Percentiles rank a stretch among this genome's conserved stretches.
Evolutionary conservation across 2,113 vertebrate species (phyloP).

Genomic region (Eclectus roratus): DNA sequence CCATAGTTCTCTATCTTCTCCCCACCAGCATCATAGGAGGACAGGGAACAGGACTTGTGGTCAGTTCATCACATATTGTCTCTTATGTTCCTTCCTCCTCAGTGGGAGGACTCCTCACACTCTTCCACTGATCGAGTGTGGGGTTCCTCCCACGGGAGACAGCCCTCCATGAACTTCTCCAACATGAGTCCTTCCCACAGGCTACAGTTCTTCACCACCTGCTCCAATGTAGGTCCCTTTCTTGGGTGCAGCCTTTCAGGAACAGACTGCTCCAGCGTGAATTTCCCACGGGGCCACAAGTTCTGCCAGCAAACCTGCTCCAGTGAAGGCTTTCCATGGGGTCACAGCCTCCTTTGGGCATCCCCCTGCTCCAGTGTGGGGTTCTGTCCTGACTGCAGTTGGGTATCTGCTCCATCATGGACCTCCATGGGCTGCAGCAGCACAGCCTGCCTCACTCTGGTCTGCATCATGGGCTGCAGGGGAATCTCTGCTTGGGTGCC

Average conservation of each 20-base stretch:
- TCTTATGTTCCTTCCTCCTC: background rate
- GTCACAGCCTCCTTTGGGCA: background rate
- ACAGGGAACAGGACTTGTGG: background rate
- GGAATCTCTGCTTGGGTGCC: background rate
- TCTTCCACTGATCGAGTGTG: background rate
- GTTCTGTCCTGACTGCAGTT: rapidly evolving
- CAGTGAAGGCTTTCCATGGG: rapidly evolving
- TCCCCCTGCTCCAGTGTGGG: background rate
- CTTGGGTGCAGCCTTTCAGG: background rate
- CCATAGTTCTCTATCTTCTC: rapidly evolving
- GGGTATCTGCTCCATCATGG: background rate
- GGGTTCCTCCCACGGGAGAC: background rate
- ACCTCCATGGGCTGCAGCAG: background rate
- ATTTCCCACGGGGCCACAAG: background rate
- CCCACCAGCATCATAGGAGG: too few relatives aligned
- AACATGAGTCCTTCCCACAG: background rate
- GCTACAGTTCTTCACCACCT: background rate
- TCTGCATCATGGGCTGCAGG: background rate
- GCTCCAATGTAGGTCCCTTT: background rate
- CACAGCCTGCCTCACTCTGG: background rate
- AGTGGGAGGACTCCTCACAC: background rate
- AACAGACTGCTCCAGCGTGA: background rate
- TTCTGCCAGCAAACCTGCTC: background rate
- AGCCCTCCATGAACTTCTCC: background rate
- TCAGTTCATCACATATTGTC: background rate